Conservation (phyloP, 2,113 vertebrate genomes). For the Ahaetulla prasina region DNA sequence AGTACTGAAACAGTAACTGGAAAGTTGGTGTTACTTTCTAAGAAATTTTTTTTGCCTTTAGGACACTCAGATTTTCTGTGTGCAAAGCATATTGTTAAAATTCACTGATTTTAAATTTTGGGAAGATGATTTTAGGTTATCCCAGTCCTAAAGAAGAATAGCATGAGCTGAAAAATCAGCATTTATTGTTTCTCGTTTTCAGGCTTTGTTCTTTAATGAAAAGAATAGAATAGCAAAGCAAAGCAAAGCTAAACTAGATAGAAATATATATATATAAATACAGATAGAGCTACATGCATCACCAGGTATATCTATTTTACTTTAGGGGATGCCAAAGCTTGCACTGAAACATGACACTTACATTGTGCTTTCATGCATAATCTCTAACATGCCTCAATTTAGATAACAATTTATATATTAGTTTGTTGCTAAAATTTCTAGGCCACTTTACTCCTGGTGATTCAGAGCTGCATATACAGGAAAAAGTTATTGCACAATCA, state of each 20-base stretch:
- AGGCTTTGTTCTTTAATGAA: background rate
- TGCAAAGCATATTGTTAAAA: background rate
- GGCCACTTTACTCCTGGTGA: background rate
- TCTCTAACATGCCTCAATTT: background rate
- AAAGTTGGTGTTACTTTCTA: constrained; percentile 25
- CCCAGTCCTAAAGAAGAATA: background rate
- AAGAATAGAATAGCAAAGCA: background rate
- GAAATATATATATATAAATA: background rate
- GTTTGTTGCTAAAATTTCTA: background rate
- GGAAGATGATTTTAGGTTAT: background rate
- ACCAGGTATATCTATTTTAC: background rate
- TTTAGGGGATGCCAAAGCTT: background rate
- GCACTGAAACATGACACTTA: too few species aligned
- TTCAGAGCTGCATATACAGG: background rate
- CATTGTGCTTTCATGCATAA: background rate
- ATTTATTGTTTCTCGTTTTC: background rate
- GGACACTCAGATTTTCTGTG: constrained; percentile 15
- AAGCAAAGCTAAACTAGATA: background rate
- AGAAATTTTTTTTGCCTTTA: background rate
- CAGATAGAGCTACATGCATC: background rate
- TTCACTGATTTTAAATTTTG: constrained; percentile 24
- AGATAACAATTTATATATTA: background rate
- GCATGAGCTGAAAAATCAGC: background rate
- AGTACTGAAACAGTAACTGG: background rate
- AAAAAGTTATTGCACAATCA: background rate